Base-by-base conservation (phyloP, 2,888 invertebrate species). In the Pachydiplax longipennis region DNA sequence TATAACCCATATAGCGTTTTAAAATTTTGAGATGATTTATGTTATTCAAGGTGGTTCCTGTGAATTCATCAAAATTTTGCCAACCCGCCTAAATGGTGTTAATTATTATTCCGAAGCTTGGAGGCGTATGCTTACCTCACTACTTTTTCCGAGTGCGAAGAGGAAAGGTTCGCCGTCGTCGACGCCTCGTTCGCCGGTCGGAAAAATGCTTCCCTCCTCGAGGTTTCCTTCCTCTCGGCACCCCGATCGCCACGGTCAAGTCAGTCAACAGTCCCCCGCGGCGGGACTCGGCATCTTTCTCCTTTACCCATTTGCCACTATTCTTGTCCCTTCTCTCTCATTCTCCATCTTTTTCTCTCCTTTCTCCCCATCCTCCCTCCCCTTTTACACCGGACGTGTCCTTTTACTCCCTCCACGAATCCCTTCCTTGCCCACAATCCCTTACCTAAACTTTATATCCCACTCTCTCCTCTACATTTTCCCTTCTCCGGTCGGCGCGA, bases 221-320 rank as follows among this genome's bases (percentile, higher is more conserved):
- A 37, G 65, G 83, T 18, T 48, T 48, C 44, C 82, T 40, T 53
- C 31, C 53, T 83, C 82, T 5, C 61, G 61, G 40, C 25, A 58
- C 83, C 31, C 35, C 83, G 13, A 83, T 83, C 31, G 83, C 83
- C 22, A 53, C 83, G 83, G 83, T 58, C 83, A 83, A 83, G 83
- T 83, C 83, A 83, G 83, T 83, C 48, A 15, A 15, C 44, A 82
- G 53, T 83, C 83, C 83, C 58, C 53, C 83, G 82, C 82, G 82
- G 82, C 82, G 48, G 12, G 35, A 83, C 25, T 18, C 48, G 25
- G n/a, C 15, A 5, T n/a, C 82, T 31, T 6, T n/a, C 48, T 25
- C 48, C 48, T 48, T 1, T 15, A 37, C 22, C 81, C 81, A 44
- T 48, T 40, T 15, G 10, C 44, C 82, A 44, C 82, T 25, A 25